Evolutionary conservation across 1,140 invertebrate species (phyloP).

Genomic region (Zaprionus camerounensis): DNA sequence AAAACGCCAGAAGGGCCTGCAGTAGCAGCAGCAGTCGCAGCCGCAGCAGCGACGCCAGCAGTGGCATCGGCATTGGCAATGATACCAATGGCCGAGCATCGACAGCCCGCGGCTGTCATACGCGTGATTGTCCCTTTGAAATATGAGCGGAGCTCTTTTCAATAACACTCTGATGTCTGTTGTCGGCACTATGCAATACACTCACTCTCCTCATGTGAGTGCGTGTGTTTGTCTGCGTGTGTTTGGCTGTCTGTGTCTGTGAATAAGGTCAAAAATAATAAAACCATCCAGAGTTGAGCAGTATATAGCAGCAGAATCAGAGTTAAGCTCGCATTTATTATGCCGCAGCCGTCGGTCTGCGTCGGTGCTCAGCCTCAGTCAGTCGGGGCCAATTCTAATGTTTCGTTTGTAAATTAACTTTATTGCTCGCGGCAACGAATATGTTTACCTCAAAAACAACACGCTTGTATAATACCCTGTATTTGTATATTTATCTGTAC

Average conservation of each 20-base stretch:
- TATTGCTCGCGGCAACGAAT: constrained; percentile 66
- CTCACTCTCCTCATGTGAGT: constrained; percentile 38
- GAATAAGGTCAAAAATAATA: constrained; percentile 69
- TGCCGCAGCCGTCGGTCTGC: constrained; percentile 62
- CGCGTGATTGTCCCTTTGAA: constrained; percentile 81
- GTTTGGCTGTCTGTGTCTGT: constrained; percentile 1
- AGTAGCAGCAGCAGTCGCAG: constrained; percentile 18
- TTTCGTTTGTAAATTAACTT: constrained; percentile 81
- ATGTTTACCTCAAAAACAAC: constrained; percentile 48
- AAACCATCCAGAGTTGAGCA: constrained; percentile 27
- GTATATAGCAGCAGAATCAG: constrained; percentile 58
- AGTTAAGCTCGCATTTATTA: constrained; percentile 79
- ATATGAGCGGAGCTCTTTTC: constrained; percentile 78
- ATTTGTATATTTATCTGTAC: background rate
- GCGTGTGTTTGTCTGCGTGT: background rate
- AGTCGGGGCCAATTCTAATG: constrained; percentile 66
- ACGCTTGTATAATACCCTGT: background rate
- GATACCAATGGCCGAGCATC: constrained; percentile 60
- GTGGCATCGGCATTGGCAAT: constrained; percentile 36
- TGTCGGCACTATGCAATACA: constrained; percentile 73
- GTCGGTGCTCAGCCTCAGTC: background rate
- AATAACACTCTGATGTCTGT: constrained; percentile 69
- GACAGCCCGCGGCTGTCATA: constrained; percentile 80
- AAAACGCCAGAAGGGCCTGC: constrained; percentile 71
- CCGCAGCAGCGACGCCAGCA: background rate